Evolutionary conservation across 2,797 vertebrate genomes (phyloP).

Genomic region (Paguma larvata): DNA sequence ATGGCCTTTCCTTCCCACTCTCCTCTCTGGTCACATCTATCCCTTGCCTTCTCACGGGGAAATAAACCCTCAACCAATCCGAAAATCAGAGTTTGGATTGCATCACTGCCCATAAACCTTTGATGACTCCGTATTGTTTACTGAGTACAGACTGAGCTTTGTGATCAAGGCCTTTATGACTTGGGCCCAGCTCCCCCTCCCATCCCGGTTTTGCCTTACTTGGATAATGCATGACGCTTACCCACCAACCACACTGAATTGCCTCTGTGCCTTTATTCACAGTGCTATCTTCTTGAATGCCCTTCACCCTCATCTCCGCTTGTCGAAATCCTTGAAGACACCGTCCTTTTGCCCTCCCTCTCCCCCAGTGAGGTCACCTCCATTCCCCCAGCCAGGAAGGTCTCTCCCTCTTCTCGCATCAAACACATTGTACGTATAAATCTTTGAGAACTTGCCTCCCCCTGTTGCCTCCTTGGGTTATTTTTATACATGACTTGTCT

Average conservation of each 20-base stretch:
- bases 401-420: conserved; percentile 56
- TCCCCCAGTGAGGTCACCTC: neutral
- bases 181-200: neutral
- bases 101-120: neutral
- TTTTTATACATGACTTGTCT: conserved; percentile 68
- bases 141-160: neutral
- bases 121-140: neutral
- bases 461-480: conserved; percentile 13
- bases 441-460: conserved; percentile 61
- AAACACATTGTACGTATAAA: conserved; percentile 60
- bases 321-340: conserved; percentile 64
- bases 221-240: neutral
- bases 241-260: neutral
- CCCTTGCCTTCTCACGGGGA: neutral
- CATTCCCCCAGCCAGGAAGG: conserved; percentile 8
- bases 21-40: neutral
- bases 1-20: neutral
- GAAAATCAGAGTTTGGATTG: neutral
- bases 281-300: conserved; percentile 24
- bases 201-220: neutral
- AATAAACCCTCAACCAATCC: neutral
- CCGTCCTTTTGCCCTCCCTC: neutral
- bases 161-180: neutral
- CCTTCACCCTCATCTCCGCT: conserved; percentile 37
- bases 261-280: neutral